Percentiles rank a stretch among this genome's conserved stretches.
Evolutionary conservation across 37 sponge, comb jelly and placozoan genomes (phyloP).

Genomic region (Mnemiopsis leidyi): DNA sequence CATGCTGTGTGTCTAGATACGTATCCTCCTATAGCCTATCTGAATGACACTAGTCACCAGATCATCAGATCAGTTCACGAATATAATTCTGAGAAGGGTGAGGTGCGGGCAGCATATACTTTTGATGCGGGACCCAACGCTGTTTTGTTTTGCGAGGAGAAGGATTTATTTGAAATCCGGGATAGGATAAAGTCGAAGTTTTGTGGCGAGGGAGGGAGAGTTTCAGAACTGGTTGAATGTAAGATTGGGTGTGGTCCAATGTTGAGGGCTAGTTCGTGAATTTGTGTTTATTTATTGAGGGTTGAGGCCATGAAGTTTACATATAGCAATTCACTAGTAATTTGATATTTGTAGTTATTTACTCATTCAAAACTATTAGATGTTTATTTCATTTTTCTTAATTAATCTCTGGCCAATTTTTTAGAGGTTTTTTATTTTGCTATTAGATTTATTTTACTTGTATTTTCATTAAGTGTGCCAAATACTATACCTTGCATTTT

Average conservation of each 20-base stretch:
- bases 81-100: conserved; percentile 76
- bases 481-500: no score
- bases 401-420: no score
- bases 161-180: conserved; percentile 54
- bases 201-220: neutral
- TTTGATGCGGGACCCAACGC: conserved; percentile 99
- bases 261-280: no score
- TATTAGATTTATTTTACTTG: no score
- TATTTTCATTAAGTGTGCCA: no score
- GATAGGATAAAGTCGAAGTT: neutral
- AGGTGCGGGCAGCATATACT: conserved; percentile 82
- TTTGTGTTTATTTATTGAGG: no score
- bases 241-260: conserved; percentile 7
- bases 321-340: no score
- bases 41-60: conserved; percentile 79
- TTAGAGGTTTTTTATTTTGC: no score
- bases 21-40: conserved; percentile 92
- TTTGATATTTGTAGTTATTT: no score
- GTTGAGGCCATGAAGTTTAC: no score
- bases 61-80: conserved; percentile 80
- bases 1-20: conserved; percentile 97
- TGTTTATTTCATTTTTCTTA: no score
- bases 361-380: no score
- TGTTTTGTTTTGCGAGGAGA: conserved; percentile 73
- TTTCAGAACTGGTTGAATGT: neutral